Percentiles rank a stretch among this genome's conserved stretches.
Conservation (phyloP, 2,113 vertebrate genomes). For the Passer domesticus region DNA sequence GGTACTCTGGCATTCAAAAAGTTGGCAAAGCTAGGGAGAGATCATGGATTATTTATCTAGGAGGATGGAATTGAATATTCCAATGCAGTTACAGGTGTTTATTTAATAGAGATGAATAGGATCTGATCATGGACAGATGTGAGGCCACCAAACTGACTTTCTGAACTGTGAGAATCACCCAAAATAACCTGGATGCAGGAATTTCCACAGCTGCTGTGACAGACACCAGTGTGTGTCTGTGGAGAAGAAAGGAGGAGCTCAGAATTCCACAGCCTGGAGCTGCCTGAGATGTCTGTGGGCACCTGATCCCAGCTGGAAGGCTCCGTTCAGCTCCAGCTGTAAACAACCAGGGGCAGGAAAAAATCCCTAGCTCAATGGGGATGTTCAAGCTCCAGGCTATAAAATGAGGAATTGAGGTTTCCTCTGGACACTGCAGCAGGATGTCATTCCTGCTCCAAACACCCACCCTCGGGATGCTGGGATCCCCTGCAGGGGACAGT, state of each 20-base stretch:
- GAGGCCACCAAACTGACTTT: neutral
- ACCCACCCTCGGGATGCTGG: neutral
- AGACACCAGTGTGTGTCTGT: neutral
- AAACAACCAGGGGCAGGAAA: neutral
- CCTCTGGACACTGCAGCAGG: neutral
- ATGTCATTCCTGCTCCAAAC: neutral
- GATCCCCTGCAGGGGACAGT: neutral
- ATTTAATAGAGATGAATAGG: neutral
- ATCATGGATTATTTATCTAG: neutral
- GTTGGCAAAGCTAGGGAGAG: neutral
- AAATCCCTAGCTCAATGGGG: neutral
- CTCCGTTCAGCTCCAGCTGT: neutral
- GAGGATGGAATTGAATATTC: neutral
- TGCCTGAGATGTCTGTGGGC: neutral
- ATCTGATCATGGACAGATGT: fast-evolving
- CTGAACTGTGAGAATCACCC: neutral
- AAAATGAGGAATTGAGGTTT: neutral
- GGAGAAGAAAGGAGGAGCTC: neutral
- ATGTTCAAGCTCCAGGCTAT: neutral
- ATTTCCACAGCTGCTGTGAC: neutral
- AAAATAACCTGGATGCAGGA: neutral
- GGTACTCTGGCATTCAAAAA: neutral
- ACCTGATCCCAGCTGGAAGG: neutral
- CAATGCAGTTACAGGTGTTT: neutral
- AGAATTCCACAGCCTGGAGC: neutral